Evolutionary conservation across 2,888 invertebrate species (phyloP).

Genomic region (Meteorus colon): DNA sequence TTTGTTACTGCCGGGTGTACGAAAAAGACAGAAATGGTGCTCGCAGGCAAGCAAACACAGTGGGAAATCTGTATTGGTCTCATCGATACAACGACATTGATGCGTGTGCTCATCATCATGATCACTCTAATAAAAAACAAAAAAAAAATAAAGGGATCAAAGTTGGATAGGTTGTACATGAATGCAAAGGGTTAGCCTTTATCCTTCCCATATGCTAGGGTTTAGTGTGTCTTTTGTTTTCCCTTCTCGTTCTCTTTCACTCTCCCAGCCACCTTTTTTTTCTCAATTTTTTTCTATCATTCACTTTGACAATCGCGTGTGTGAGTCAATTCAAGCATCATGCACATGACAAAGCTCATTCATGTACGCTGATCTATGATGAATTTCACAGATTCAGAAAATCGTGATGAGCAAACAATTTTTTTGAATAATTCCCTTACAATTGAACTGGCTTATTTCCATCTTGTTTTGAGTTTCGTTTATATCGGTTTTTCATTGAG

Average conservation of each 20-base stretch:
- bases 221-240: slow-evolving; percentile 47
- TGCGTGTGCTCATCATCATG: neutral
- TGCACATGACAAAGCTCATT: too few relatives aligned
- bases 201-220: neutral
- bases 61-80: neutral
- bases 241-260: slow-evolving; percentile 20
- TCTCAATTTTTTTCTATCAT: neutral
- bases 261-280: neutral
- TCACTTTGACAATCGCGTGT: neutral
- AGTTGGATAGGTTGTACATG: slow-evolving; percentile 55
- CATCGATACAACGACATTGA: neutral
- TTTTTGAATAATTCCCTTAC: too few relatives aligned
- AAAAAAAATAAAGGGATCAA: slow-evolving; percentile 54
- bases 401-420: too few relatives aligned
- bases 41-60: neutral
- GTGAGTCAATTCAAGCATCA: too few relatives aligned
- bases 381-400: too few relatives aligned
- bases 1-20: neutral
- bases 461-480: neutral
- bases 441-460: too few relatives aligned
- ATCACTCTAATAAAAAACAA: neutral
- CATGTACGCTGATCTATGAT: too few relatives aligned
- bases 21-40: neutral
- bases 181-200: slow-evolving; percentile 46
- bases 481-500: neutral